Evolutionary conservation across 1,140 invertebrate genomes (phyloP), one percentile per base, ranked within the genome.

Genomic region (Asobara japonica): DNA sequence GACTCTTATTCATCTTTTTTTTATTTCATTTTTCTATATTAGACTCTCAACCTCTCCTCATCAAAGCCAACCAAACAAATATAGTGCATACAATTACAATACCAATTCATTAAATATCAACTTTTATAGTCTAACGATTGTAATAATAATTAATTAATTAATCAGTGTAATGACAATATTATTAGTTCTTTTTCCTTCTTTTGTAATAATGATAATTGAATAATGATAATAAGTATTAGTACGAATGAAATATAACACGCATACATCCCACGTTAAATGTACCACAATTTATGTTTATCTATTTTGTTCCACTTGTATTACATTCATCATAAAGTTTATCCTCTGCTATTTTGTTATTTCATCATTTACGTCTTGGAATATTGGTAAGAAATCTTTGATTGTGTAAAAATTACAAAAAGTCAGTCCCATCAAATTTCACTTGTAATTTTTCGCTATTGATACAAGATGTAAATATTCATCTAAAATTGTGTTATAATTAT

Each of bases 21-120:
- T 62, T 30, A 62, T 31, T 62, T 62, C 29, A 62, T 62, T 62
- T 62, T 62, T 62, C 29, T 33, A 71, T 71, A 71, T 71, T 88
- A 88, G 85, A 88, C 86, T 88, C 86, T 88, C 86, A 81, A 85
- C 85, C 84, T 75, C 18, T 62, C 31, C 27, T 62, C 29, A 30
- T 86, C 84, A 86, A 86, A 71, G 84, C 86, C 86, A 88, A 87
- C 84, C 85, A 85, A 86, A 88, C 85, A 87, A 83, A 86, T 75
- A 72, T 86, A 88, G 81, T 86, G 83, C 84, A 83, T 86, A 87
- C 85, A 83, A 87, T 75, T 84, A 84, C 77, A 79, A 80, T 85
- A 84, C 85, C 84, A 84, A 87, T 86, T 85, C 78, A 86, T 87
- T 86, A 86, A 87, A 87, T 86, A 87, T 87, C 84, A 87, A 87